Evolutionary conservation across 2,797 vertebrate genomes (phyloP).

Genomic region (Galagoides demidoff): DNA sequence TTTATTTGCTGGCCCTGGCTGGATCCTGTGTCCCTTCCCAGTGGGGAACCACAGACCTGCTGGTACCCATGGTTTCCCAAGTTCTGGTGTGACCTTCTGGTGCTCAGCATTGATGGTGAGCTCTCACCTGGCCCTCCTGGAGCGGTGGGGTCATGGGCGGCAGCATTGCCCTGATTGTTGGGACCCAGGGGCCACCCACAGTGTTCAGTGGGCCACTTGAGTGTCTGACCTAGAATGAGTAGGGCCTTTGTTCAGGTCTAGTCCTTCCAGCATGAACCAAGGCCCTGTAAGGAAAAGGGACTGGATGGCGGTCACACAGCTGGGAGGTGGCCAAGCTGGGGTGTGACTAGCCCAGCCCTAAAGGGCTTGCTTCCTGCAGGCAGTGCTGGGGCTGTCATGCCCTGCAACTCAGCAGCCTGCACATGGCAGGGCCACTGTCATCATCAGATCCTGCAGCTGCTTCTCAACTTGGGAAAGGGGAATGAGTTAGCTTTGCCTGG

Average conservation of each 20-base stretch:
- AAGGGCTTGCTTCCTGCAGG: neutral
- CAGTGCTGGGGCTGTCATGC: neutral
- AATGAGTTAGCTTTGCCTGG: neutral
- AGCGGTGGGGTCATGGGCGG: neutral
- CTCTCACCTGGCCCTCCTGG: neutral
- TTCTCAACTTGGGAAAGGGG: neutral
- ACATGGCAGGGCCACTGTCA: neutral
- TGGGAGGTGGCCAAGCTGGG: neutral
- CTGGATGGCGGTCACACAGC: neutral
- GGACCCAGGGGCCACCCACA: neutral
- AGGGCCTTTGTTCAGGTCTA: fast-evolving
- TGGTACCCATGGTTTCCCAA: neutral
- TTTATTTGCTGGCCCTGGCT: neutral
- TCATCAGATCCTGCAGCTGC: neutral
- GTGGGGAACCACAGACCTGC: slow-evolving; percentile 46
- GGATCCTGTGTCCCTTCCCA: neutral
- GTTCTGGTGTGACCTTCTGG: neutral
- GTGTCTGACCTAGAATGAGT: neutral
- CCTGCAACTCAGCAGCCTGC: neutral
- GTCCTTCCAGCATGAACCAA: neutral
- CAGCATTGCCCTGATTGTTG: too few relatives aligned
- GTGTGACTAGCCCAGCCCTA: neutral
- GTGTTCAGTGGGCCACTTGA: neutral
- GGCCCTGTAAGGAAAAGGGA: neutral
- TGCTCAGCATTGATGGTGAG: slow-evolving; percentile 59